Percentiles rank a stretch among this genome's conserved stretches.
phyloP scores from a whole-genome alignment of 2,113 vertebrate genomes.

The Tichodroma muraria region DNA sequence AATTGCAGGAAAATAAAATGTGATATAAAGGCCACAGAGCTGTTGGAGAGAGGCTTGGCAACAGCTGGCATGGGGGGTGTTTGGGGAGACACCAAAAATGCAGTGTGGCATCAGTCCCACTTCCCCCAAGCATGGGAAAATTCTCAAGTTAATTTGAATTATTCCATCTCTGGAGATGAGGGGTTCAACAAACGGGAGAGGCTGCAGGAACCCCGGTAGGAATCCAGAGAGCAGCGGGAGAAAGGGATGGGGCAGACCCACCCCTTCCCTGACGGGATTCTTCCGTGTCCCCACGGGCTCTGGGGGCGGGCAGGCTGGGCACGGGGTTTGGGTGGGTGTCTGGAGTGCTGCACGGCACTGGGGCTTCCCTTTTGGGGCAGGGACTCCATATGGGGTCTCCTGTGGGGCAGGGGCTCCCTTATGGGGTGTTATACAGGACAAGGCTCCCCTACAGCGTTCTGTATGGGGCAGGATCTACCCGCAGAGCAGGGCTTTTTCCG shows the following conservation, averaged over 20 bases:
- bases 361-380: background rate
- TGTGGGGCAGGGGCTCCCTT: background rate
- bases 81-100: background rate
- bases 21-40: rapidly evolving
- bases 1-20: rapidly evolving
- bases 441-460: too few species aligned
- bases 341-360: background rate
- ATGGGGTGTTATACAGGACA: background rate
- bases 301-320: background rate
- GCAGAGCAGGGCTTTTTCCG: background rate
- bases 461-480: background rate
- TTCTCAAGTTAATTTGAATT: background rate
- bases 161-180: background rate
- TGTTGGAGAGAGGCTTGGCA: background rate
- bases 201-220: background rate
- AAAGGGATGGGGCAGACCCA: background rate
- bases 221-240: background rate
- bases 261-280: background rate
- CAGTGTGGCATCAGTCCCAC: rapidly evolving
- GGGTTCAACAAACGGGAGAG: background rate
- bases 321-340: background rate
- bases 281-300: rapidly evolving
- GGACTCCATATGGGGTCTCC: background rate
- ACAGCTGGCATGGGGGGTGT: background rate
- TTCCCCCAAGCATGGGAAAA: background rate